A percentile compares a stretch with the other conserved stretches of the same genome.
Conservation (phyloP, 2,113 vertebrate genomes). For the Crotalus helleri region DNA sequence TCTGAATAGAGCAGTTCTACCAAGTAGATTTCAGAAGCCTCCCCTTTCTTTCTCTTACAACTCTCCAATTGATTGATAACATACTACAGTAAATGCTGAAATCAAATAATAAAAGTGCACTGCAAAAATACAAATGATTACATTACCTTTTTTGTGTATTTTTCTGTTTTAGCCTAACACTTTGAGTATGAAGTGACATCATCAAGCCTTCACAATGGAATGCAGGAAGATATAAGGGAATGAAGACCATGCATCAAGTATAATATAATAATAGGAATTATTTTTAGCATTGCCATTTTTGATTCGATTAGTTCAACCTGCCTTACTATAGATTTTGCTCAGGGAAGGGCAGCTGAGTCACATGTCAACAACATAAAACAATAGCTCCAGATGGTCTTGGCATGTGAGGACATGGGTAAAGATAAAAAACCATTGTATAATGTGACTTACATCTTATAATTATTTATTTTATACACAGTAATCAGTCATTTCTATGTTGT, state of each 20-base stretch:
- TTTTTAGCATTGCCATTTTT: slow-evolving; percentile 14
- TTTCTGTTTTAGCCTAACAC: background rate
- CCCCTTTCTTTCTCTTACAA: background rate
- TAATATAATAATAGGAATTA: slow-evolving; percentile 1
- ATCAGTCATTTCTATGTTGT: background rate
- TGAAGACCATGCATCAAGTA: background rate
- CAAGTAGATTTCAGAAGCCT: background rate
- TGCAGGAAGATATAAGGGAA: slow-evolving; percentile 1
- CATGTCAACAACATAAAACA: slow-evolving; percentile 5
- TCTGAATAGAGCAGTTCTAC: background rate
- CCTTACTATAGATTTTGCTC: background rate
- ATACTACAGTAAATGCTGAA: background rate
- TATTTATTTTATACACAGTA: background rate
- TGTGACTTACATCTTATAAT: background rate
- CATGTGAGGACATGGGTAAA: background rate
- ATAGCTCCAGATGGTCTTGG: background rate
- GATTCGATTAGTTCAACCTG: background rate
- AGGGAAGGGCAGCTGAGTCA: slow-evolving; percentile 10
- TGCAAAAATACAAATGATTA: background rate
- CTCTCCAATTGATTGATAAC: background rate
- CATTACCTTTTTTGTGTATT: background rate
- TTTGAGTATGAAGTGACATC: background rate
- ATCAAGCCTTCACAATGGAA: slow-evolving; percentile 6
- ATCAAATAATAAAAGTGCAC: background rate
- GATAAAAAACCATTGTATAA: background rate